Percentiles rank a stretch among this genome's conserved stretches.
These are phyloP conservation scores for Hofmannophila pseudospretella DNA, from an alignment of 2,888 invertebrate species.

Conservation along the genomic window DNA sequence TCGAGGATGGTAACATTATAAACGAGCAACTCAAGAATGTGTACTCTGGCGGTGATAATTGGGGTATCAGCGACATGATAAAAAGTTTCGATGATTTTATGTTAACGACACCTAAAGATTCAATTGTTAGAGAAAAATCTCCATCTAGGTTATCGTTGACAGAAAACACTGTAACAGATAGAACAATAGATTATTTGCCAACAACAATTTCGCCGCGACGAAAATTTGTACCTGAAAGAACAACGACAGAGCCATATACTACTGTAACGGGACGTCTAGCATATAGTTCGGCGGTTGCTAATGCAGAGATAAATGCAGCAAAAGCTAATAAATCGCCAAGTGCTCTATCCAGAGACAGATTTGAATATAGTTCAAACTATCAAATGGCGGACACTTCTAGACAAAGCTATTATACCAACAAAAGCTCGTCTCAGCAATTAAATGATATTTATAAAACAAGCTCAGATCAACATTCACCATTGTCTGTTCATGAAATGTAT, in stretches of 20 bases:
- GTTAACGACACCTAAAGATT: conserved; percentile 70
- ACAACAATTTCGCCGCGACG: conserved; percentile 78
- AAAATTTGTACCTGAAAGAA: conserved; percentile 75
- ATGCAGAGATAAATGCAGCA: conserved; percentile 78
- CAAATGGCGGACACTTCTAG: conserved; percentile 57
- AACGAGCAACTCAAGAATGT: conserved; percentile 84
- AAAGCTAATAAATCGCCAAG: conserved; percentile 70
- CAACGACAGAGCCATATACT: conserved; percentile 80
- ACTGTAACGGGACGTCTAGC: conserved; percentile 81
- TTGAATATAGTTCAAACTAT: conserved; percentile 77
- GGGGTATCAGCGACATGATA: conserved; percentile 83
- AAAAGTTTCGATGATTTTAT: conserved; percentile 80
- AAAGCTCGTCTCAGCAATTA: conserved; percentile 56
- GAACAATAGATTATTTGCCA: conserved; percentile 79
- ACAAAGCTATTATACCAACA: conserved; percentile 56
- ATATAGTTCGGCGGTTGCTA: conserved; percentile 82
- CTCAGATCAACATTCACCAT: conserved; percentile 79
- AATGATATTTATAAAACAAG: conserved; percentile 71
- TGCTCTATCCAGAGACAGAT: conserved; percentile 76
- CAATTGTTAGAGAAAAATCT: conserved; percentile 72
- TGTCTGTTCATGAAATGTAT: conserved; percentile 81
- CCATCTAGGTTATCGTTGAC: conserved; percentile 80
- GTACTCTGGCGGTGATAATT: conserved; percentile 81
- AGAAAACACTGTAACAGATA: conserved; percentile 80
- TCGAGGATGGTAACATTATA: conserved; percentile 81